Conservation (phyloP, 2,888 invertebrate genomes). For the Hypercompe scribonia region DNA sequence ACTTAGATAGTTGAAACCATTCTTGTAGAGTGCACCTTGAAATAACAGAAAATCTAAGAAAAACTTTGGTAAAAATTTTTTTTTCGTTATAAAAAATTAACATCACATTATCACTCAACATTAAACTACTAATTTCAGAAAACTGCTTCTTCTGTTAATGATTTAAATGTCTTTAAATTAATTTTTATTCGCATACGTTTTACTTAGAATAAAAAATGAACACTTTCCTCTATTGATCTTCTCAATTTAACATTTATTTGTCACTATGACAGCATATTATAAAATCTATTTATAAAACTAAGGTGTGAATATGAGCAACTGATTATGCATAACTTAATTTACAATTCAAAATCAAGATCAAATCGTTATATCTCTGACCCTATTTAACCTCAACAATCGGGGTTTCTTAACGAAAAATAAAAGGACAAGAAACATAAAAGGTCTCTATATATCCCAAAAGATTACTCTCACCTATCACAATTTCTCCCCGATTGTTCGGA, state of each 20-base stretch:
- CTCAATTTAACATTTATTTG: constrained; percentile 16
- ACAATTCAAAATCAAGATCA: constrained; percentile 73
- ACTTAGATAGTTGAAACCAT: neutral
- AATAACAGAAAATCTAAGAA: no score
- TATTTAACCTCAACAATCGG: constrained; percentile 75
- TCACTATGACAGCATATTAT: constrained; percentile 42
- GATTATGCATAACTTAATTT: constrained; percentile 56
- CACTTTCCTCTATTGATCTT: neutral
- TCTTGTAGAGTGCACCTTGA: no score
- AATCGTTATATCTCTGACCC: constrained; percentile 70
- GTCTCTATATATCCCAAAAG: constrained; percentile 63
- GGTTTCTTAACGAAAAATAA: constrained; percentile 70
- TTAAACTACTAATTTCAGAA: no score
- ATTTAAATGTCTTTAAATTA: neutral
- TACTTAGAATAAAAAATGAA: neutral
- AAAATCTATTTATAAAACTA: constrained; percentile 44
- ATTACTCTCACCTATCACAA: constrained; percentile 86
- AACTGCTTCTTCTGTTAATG: no score
- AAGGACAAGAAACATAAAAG: constrained; percentile 65
- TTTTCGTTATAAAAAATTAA: no score
- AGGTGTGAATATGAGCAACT: constrained; percentile 47
- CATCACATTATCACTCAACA: no score
- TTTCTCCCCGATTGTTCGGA: constrained; percentile 81
- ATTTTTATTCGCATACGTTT: neutral
- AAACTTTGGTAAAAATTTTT: no score